Conservation (phyloP, 2,113 vertebrate species). For the Castor canadensis region DNA sequence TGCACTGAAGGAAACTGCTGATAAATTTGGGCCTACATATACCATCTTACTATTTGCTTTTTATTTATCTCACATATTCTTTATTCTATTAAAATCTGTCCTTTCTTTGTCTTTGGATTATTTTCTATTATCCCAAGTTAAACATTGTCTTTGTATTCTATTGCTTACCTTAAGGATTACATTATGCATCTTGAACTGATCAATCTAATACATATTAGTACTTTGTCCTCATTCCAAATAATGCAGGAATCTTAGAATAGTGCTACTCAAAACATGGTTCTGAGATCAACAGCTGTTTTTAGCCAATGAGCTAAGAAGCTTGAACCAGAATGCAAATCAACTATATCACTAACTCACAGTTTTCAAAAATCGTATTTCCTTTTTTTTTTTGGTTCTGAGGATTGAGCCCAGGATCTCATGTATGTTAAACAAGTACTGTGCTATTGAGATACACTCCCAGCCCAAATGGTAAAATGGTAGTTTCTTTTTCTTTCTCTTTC, state of each 20-base stretch:
- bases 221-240: neutral
- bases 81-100: neutral
- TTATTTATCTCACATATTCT: constrained; percentile 1
- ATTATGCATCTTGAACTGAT: neutral
- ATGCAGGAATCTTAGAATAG: neutral
- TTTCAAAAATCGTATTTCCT: neutral
- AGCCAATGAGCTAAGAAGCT: neutral
- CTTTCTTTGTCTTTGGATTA: constrained; percentile 45
- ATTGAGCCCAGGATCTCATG: neutral
- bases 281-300: neutral
- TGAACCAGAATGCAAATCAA: neutral
- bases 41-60: constrained; percentile 1
- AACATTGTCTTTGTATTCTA: constrained; percentile 17
- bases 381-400: neutral
- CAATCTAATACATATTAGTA: neutral
- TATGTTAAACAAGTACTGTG: neutral
- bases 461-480: neutral
- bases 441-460: neutral
- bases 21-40: neutral
- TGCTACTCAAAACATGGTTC: neutral
- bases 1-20: neutral
- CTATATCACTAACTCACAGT: neutral
- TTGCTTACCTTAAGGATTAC: constrained; percentile 21
- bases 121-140: constrained; percentile 31
- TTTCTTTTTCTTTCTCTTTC: neutral